Percentiles rank a stretch among this genome's conserved stretches.
phyloP scores from a whole-genome alignment of 2,888 invertebrate species.

The Leptothorax acervorum region DNA sequence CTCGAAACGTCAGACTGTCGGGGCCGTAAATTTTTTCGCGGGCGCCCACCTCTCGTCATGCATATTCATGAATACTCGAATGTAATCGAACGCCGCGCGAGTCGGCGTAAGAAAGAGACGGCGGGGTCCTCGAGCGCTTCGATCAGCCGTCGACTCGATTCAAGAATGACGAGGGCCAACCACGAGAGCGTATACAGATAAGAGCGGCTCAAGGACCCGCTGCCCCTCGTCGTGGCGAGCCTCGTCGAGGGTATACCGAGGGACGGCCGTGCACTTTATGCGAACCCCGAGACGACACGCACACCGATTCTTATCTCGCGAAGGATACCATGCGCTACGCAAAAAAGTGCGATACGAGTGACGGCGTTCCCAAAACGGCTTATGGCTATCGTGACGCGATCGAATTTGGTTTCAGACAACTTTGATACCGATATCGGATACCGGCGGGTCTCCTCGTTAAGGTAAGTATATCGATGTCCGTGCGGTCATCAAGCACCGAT shows the following conservation, averaged over 20 bases:
- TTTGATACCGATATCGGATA: background rate
- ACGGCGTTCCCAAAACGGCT: background rate
- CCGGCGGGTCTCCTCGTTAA: slow-evolving; percentile 11
- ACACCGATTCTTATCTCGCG: slow-evolving; percentile 49
- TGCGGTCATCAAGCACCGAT: background rate
- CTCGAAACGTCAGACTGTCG: slow-evolving; percentile 77
- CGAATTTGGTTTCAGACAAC: slow-evolving; percentile 8
- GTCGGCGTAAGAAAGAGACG: slow-evolving; percentile 9
- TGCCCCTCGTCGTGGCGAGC: slow-evolving; percentile 16
- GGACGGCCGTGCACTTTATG: slow-evolving; percentile 38
- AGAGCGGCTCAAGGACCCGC: slow-evolving; percentile 51
- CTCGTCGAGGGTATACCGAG: slow-evolving; percentile 9
- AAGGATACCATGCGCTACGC: slow-evolving; percentile 1
- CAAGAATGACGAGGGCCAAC: slow-evolving; percentile 67
- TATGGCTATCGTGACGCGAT: slow-evolving; percentile 8
- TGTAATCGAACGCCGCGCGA: slow-evolving; percentile 56
- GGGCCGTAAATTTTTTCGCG: slow-evolving; percentile 76
- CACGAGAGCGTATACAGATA: slow-evolving; percentile 48
- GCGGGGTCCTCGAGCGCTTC: slow-evolving; percentile 64
- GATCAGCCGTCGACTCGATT: slow-evolving; percentile 68
- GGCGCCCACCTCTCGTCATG: slow-evolving; percentile 73
- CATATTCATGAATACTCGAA: slow-evolving; percentile 77
- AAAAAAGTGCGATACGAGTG: background rate
- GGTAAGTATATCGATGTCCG: background rate
- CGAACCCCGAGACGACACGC: slow-evolving; percentile 41